Evolutionary conservation across 64 coral and sea anemone species (phyloP).

Genomic region (Pachyseris speciosa): DNA sequence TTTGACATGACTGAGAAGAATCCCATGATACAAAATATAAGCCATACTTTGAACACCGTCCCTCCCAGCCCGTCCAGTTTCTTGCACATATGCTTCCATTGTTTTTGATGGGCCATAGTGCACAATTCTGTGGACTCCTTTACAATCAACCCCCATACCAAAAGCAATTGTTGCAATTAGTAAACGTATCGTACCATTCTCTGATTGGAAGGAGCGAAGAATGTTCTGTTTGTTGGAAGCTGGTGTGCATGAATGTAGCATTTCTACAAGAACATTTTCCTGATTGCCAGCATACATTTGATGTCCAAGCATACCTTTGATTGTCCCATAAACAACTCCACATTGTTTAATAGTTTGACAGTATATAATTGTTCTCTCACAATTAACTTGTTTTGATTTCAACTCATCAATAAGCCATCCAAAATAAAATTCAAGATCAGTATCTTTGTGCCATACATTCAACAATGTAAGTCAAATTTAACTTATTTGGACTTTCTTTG

Average conservation of each 20-base stretch:
- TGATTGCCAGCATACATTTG: constrained; percentile 30
- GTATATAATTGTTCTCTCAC: constrained; percentile 79
- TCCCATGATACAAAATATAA: constrained; percentile 62
- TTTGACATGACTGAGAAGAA: constrained; percentile 50
- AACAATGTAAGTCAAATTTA: constrained; percentile 54
- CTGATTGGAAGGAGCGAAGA: constrained; percentile 45
- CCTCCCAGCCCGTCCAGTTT: constrained; percentile 69
- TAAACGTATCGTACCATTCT: constrained; percentile 46
- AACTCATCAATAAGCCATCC: constrained; percentile 62
- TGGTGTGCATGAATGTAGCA: constrained; percentile 82
- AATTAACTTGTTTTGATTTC: constrained; percentile 12
- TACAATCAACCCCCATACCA: constrained; percentile 81
- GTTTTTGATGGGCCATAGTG: constrained; percentile 82
- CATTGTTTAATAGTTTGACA: constrained; percentile 88
- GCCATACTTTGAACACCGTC: constrained; percentile 49
- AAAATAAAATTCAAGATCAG: constrained; percentile 68
- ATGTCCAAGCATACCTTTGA: constrained; percentile 54
- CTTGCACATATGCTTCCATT: constrained; percentile 59
- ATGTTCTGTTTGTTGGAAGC: constrained; percentile 65
- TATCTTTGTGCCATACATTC: constrained; percentile 71
- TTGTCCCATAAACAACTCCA: constrained; percentile 76
- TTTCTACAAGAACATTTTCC: constrained; percentile 58
- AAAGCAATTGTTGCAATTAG: constrained; percentile 83
- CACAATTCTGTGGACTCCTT: constrained; percentile 53
- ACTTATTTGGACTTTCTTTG: constrained; percentile 81